These are phyloP conservation scores for Pseudolycoriella hygida DNA, from an alignment of 2,888 invertebrate species.

Conservation along the genomic window DNA sequence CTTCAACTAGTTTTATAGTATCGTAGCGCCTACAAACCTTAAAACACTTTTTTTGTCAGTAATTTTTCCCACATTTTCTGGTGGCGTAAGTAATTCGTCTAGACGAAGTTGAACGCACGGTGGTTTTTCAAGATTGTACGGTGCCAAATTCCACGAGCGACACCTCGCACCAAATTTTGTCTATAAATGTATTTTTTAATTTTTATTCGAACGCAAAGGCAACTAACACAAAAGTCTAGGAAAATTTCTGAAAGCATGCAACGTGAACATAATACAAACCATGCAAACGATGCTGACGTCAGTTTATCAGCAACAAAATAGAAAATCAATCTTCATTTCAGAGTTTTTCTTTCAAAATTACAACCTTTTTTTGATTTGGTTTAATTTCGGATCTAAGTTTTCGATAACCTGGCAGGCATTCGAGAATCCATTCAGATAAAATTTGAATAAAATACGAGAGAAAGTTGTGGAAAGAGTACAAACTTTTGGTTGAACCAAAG, in stretches of 20 bases:
- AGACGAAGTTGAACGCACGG: constrained; percentile 41
- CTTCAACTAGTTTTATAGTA: not conserved
- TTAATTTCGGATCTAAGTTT: too few relatives aligned
- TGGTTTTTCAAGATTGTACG: constrained; percentile 30
- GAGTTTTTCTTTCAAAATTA: too few relatives aligned
- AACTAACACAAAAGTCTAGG: not conserved
- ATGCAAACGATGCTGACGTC: too few relatives aligned
- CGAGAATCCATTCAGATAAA: too few relatives aligned
- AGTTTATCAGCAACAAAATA: too few relatives aligned
- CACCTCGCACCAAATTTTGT: constrained; percentile 67
- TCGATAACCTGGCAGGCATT: too few relatives aligned
- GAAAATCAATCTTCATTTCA: too few relatives aligned
- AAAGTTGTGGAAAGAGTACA: too few relatives aligned
- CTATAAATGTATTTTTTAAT: constrained; percentile 28
- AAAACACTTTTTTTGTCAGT: constrained; percentile 24
- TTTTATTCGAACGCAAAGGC: not conserved
- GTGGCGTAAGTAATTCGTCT: constrained; percentile 37
- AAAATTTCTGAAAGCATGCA: not conserved
- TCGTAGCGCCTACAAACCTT: constrained; percentile 19
- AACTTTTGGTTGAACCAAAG: too few relatives aligned
- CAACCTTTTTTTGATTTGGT: too few relatives aligned
- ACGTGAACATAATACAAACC: too few relatives aligned
- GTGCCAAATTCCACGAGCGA: constrained; percentile 61
- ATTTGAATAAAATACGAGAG: too few relatives aligned
- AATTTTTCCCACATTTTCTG: constrained; percentile 14